Evolutionary conservation across 1,140 invertebrate species (phyloP).

Genomic region (Sipha flava): DNA sequence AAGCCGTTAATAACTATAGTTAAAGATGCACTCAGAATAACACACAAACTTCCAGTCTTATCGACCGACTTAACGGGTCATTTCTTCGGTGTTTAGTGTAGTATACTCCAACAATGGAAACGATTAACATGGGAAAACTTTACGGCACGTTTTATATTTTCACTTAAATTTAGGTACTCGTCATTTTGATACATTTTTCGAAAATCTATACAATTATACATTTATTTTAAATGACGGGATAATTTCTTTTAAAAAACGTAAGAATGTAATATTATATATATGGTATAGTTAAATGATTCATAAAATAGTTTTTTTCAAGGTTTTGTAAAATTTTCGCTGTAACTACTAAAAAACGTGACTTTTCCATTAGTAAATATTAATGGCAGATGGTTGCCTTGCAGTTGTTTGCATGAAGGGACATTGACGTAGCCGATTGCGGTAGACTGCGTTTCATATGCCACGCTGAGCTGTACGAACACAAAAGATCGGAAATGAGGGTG

Average conservation of each 20-base stretch:
- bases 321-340: not conserved
- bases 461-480: not conserved
- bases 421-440: not conserved
- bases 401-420: constrained; percentile 6
- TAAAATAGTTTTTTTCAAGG: too few relatives aligned
- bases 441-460: not conserved
- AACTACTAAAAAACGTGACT: not conserved
- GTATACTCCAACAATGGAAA: not conserved
- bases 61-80: not conserved
- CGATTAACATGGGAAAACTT: too few relatives aligned
- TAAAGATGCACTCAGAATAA: not conserved
- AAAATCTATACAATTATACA: too few relatives aligned
- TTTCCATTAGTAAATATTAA: constrained; percentile 24
- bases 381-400: constrained; percentile 5
- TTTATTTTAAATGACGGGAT: too few relatives aligned
- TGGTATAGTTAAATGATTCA: too few relatives aligned
- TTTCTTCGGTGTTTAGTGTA: not conserved
- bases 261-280: too few relatives aligned
- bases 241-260: too few relatives aligned
- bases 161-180: too few relatives aligned
- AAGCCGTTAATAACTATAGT: not conserved
- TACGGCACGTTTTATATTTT: too few relatives aligned
- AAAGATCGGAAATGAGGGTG: constrained; percentile 20
- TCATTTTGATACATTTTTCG: too few relatives aligned
- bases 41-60: not conserved